Evolutionary conservation across 2,797 vertebrate species (phyloP).

Genomic region (Onychomys arenicola): DNA sequence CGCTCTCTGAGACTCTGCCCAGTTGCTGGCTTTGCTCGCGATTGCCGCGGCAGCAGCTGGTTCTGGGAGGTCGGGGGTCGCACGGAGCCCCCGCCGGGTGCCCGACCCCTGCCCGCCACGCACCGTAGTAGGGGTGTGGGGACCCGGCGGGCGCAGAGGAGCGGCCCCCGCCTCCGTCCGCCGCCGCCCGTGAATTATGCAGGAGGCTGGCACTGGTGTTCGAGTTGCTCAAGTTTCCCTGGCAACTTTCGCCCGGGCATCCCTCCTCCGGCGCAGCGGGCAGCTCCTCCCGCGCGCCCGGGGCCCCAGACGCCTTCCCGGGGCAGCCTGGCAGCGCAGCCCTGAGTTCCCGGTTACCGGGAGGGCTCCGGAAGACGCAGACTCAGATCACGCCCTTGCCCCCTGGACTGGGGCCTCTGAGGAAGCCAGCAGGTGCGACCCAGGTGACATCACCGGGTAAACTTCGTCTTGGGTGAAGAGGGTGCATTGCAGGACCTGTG

Average conservation of each 20-base stretch:
- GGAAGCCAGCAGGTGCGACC: constrained; percentile 61
- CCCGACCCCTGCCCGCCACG: background rate
- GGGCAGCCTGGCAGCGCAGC: background rate
- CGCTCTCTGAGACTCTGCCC: background rate
- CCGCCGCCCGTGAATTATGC: constrained; percentile 76
- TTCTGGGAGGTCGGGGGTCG: background rate
- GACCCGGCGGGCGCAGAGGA: background rate
- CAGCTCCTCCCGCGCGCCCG: constrained; percentile 53
- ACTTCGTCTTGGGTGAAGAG: background rate
- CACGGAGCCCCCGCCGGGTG: background rate
- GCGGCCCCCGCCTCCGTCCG: constrained; percentile 16
- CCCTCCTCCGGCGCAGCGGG: constrained; percentile 33
- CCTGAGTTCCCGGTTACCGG: background rate
- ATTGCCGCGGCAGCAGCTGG: background rate
- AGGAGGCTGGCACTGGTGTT: constrained; percentile 63
- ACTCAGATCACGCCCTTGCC: background rate
- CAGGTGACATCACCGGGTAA: background rate
- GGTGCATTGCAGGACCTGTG: background rate
- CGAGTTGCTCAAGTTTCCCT: constrained; percentile 80
- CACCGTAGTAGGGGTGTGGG: background rate
- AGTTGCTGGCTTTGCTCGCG: background rate
- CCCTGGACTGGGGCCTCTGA: background rate
- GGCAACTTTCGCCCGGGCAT: constrained; percentile 79
- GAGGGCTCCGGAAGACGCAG: background rate
- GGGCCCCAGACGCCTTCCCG: background rate